Conservation (phyloP, 2,113 vertebrate genomes). For the Platichthys stellatus region DNA sequence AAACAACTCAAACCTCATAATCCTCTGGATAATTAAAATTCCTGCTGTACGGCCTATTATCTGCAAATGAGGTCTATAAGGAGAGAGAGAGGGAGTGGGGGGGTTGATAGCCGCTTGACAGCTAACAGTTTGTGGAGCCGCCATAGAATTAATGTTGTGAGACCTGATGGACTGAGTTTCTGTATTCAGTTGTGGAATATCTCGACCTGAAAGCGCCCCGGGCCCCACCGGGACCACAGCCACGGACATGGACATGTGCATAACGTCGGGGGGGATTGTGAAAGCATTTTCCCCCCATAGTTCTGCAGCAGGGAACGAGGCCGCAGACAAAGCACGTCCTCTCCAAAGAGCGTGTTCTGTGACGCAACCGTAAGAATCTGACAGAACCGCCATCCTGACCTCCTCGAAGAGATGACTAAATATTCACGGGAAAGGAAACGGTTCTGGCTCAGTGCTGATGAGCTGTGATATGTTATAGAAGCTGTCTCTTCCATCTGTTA, state of each 20-base stretch:
- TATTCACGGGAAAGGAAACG: slow-evolving; percentile 44
- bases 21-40: slow-evolving; percentile 73
- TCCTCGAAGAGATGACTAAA: slow-evolving; percentile 58
- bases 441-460: slow-evolving; percentile 64
- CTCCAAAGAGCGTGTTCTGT: slow-evolving; percentile 47
- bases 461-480: slow-evolving; percentile 62
- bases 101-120: slow-evolving; percentile 49
- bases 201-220: slow-evolving; percentile 39
- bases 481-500: slow-evolving; percentile 50
- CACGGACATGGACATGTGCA: slow-evolving; percentile 47
- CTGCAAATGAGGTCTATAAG: slow-evolving; percentile 50
- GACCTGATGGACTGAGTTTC: slow-evolving; percentile 64
- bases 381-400: slow-evolving; percentile 51
- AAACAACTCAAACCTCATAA: slow-evolving; percentile 67
- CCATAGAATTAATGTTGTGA: slow-evolving; percentile 55
- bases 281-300: slow-evolving; percentile 25
- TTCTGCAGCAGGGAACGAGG: slow-evolving; percentile 14
- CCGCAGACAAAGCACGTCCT: slow-evolving; percentile 40
- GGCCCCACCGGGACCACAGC: slow-evolving; percentile 21
- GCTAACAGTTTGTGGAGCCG: slow-evolving; percentile 60
- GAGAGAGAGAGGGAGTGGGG: neutral
- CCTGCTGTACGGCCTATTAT: slow-evolving; percentile 53
- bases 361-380: slow-evolving; percentile 55
- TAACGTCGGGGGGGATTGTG: slow-evolving; percentile 41
- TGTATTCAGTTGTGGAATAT: slow-evolving; percentile 56